Base-by-base conservation (phyloP, 2,888 invertebrate species). In the Hylaea fasciaria region DNA sequence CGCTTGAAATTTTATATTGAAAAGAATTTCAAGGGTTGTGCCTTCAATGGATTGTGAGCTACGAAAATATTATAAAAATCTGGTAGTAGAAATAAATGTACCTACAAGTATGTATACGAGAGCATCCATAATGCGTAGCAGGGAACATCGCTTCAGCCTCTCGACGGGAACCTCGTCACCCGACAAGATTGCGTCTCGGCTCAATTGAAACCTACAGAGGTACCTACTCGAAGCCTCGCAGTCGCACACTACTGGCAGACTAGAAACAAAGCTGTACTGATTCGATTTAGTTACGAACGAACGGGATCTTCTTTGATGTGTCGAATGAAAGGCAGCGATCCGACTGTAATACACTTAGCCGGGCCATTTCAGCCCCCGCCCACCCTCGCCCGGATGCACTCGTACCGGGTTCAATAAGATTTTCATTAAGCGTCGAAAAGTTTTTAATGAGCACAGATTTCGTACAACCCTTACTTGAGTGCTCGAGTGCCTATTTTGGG, bases 301-400 rank as follows among this genome's bases (percentile, higher is more conserved):
- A 84, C 84, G 80, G 78, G 85, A 87, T 88, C 89, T 88, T 89
- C 91, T 91, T 91, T 91, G 91, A 92, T 91, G 91, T 91, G 88
- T 89, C 90, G 88, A 91, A 91, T 90, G 91, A 90, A 89, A 91
- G 89, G 91, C 89, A 91, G 83, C 88, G 90, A 91, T 90, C 90
- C 89, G 83, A 76, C 84, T 84, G 89, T 92, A 91, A 92, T 90
- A 90, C 88, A 91, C 86, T 91, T 91, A 91, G 88, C 86, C 80
- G 87, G 87, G 83, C 88, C 88, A 88, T 91, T 90, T 88, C 88
- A 81, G 74, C 72, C 76, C 74, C 81, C 80, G 39, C 44, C 32
- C 64, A 46, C 45, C 54, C 65, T 46, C 60, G 51, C 61, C 74
- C 78, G 74, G 81, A 78, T 86, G 89, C 86, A 87, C 85, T 85